phyloP scores from a whole-genome alignment of 2,888 invertebrate genomes.

The Xiphydria camelus region DNA sequence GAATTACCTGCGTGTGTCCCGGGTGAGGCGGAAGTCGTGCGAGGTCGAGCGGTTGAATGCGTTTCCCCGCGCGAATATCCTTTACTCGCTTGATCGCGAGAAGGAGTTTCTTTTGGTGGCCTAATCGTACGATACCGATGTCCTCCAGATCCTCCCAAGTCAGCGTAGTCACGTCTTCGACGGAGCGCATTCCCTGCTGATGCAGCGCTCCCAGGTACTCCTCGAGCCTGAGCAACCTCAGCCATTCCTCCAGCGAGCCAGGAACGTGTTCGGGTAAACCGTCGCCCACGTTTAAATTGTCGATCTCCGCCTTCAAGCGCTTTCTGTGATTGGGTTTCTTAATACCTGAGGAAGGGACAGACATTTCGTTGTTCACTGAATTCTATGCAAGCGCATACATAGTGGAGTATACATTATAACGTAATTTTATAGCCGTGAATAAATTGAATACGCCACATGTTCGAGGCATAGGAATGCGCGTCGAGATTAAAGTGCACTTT shows the following conservation, averaged over 20 bases:
- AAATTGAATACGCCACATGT: too few species aligned
- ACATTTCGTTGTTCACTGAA: too few species aligned
- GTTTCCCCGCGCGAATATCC: conserved; percentile 86
- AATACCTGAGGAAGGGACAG: conserved; percentile 63
- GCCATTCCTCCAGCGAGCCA: conserved; percentile 93
- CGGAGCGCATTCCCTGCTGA: conserved; percentile 91
- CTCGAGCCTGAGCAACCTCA: conserved; percentile 85
- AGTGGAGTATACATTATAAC: too few species aligned
- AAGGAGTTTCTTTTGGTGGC: conserved; percentile 98
- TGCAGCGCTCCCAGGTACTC: conserved; percentile 90
- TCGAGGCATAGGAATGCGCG: too few species aligned
- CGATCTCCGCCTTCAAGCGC: conserved; percentile 94
- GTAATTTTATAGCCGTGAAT: too few species aligned
- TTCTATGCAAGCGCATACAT: too few species aligned
- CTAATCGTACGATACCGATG: conserved; percentile 89
- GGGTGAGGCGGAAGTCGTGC: conserved; percentile 61
- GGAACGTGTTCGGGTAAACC: conserved; percentile 94
- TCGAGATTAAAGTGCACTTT: too few species aligned
- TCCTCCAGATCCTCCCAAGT: conserved; percentile 99
- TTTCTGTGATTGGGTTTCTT: conserved; percentile 98
- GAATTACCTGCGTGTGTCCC: conserved; percentile 58
- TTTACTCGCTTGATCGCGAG: conserved; percentile 96
- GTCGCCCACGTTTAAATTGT: conserved; percentile 89
- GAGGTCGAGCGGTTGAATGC: conserved; percentile 59
- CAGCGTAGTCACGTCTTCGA: conserved; percentile 91